Evolutionary conservation across 2,888 invertebrate species (phyloP).

Genomic region (Agapostemon virescens): DNA sequence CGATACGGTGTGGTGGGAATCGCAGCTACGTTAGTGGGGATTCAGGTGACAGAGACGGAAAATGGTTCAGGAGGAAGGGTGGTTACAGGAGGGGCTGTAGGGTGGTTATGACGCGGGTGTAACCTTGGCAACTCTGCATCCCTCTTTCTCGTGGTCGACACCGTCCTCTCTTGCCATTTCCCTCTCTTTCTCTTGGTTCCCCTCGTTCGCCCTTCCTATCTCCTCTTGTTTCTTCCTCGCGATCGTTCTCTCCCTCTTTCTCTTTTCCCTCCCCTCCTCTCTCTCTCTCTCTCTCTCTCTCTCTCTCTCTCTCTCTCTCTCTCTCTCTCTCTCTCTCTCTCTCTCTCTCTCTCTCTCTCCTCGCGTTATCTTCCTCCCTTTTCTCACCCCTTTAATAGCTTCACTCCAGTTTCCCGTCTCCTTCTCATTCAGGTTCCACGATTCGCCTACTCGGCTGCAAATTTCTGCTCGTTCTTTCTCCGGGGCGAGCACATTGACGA

Average conservation of each 20-base stretch:
- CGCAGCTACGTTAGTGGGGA: constrained; percentile 48
- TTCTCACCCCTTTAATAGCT: constrained; percentile 44
- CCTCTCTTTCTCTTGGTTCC: constrained; percentile 10
- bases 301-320: background rate
- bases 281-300: background rate
- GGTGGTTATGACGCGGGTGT: constrained; percentile 75
- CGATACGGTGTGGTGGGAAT: constrained; percentile 46
- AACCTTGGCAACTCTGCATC: constrained; percentile 76
- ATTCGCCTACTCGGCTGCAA: constrained; percentile 40
- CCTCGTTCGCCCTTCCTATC: background rate
- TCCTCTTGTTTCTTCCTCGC: no score
- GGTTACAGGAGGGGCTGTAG: constrained; percentile 68
- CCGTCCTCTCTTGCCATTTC: constrained; percentile 41
- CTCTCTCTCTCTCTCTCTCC: background rate
- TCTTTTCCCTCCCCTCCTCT: background rate
- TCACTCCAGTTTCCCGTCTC: constrained; percentile 12
- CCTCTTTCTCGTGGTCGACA: constrained; percentile 52
- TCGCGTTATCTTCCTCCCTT: constrained; percentile 7
- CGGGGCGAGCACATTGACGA: constrained; percentile 14
- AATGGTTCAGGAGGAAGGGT: constrained; percentile 60
- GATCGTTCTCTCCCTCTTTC: background rate
- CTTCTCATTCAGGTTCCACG: constrained; percentile 17
- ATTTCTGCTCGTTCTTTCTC: constrained; percentile 28
- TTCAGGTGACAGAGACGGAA: constrained; percentile 52
- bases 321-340: background rate